Evolutionary conservation across 2,888 invertebrate genomes (phyloP), one percentile per base, ranked within the genome.

Genomic region (Ptilodon capucinus): DNA sequence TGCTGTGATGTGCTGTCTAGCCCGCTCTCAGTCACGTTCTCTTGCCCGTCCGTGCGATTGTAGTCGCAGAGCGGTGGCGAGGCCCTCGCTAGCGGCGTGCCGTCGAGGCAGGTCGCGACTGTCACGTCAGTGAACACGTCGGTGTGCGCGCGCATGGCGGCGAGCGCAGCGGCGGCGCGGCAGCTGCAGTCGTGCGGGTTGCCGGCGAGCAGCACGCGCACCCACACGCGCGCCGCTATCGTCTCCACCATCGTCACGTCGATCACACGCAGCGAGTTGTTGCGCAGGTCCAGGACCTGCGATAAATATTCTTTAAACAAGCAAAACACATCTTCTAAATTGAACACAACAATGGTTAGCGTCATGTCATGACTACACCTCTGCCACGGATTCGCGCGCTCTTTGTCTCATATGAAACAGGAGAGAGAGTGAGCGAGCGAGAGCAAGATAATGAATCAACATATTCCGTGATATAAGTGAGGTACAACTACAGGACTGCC

Each of bases 141-240:
- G 28, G 28, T 11, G 28, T n/a, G 28, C 11, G 11, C 28, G 28
- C 28, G 28, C 28, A 40, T 53, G 54, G 55, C 30, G 46, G 51
- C 34, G 44, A 51, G 34, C 40, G 44, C 44, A 35, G 52, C 50
- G 46, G 59, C 46, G 44, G 49, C 51, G 57, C 50, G 48, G 61
- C 45, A 46, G 51, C 40, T 49, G 28, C 28, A 28, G 11, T 28
- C 3, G 11, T 51, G 42, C 53, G 51, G 41, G 40, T 41, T 25
- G 32, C 46, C 8, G 46, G 41, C 40, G 48, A 11, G n/a, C 23
- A 40, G 6, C 45, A 13, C 11, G 41, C 45, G 18, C 32, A 41
- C 32, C 44, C 8, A 11, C 11, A 4, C 28, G 28, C 28, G 28
- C 28, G 28, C 7, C 28, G 8, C 28, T n/a, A 28, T 25, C 36